Conservation (phyloP, 2,888 invertebrate genomes). For the Gasteruption jaculator region DNA sequence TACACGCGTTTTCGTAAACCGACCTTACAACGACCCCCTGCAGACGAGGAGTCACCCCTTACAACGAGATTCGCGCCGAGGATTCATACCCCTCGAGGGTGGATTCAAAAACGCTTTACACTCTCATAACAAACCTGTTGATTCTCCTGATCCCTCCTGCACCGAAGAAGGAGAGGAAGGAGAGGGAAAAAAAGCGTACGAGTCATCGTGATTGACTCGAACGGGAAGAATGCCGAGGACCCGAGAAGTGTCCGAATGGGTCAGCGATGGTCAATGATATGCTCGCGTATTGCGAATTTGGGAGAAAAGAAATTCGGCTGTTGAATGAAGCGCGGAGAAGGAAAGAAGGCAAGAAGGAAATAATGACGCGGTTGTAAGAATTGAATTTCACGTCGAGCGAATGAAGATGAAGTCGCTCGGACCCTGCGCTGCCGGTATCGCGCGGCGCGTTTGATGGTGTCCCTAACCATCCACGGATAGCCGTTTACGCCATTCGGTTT, state of each 20-base stretch:
- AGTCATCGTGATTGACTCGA: too few relatives aligned
- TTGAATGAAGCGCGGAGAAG: too few relatives aligned
- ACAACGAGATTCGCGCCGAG: conserved; percentile 40
- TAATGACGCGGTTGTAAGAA: neutral
- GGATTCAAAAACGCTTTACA: conserved; percentile 51
- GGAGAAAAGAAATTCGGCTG: too few relatives aligned
- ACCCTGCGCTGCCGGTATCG: conserved; percentile 23
- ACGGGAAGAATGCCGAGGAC: too few relatives aligned
- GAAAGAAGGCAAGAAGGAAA: neutral
- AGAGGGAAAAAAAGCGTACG: too few relatives aligned
- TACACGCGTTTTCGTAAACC: conserved; percentile 17
- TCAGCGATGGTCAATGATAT: too few relatives aligned
- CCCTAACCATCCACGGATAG: conserved; percentile 26
- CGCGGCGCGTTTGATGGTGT: conserved; percentile 38
- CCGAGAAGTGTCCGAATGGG: too few relatives aligned
- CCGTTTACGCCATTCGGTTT: conserved; percentile 33
- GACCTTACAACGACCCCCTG: conserved; percentile 27
- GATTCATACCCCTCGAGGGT: conserved; percentile 44
- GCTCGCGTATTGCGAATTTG: too few relatives aligned
- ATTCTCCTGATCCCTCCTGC: conserved; percentile 31
- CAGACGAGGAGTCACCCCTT: conserved; percentile 36
- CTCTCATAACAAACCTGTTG: conserved; percentile 50
- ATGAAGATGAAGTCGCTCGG: conserved; percentile 31
- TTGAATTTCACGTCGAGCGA: neutral
- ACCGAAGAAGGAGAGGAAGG: too few relatives aligned